phyloP scores from a whole-genome alignment of 37 sponge, comb jelly and placozoan species.

The Geodia barretti region DNA sequence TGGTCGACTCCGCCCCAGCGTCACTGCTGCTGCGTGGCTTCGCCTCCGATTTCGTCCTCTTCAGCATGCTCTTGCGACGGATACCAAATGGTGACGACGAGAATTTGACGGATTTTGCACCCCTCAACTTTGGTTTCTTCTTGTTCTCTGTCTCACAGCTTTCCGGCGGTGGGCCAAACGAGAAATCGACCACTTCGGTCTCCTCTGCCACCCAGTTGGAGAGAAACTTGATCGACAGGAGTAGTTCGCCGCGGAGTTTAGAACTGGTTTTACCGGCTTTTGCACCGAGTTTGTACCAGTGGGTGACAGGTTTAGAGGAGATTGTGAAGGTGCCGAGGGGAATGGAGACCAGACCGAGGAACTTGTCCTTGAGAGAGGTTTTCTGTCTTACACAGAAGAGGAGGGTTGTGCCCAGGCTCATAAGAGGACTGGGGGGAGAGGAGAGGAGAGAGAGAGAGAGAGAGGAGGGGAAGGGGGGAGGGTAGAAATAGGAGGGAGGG shows the following conservation, averaged over 20 bases:
- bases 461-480: not conserved
- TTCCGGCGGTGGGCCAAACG: not conserved
- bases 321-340: slow-evolving; percentile 32
- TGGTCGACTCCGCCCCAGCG: no score
- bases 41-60: slow-evolving; percentile 19
- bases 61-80: slow-evolving; percentile 7
- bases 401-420: slow-evolving; percentile 53
- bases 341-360: slow-evolving; percentile 34
- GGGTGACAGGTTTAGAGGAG: slow-evolving; percentile 11
- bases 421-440: slow-evolving; percentile 47
- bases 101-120: not conserved
- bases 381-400: slow-evolving; percentile 45
- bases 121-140: not conserved
- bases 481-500: not conserved
- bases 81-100: no score
- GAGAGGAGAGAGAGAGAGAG: not conserved
- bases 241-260: slow-evolving; percentile 55
- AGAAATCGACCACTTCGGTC: not conserved
- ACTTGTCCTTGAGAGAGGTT: slow-evolving; percentile 16
- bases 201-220: slow-evolving; percentile 35
- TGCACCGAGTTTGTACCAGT: slow-evolving; percentile 59
- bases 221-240: slow-evolving; percentile 32
- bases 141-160: not conserved
- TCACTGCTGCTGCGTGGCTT: not conserved
- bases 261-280: slow-evolving; percentile 48